Base-by-base conservation (phyloP, 2,888 invertebrate genomes). In the Penaeus monodon region DNA sequence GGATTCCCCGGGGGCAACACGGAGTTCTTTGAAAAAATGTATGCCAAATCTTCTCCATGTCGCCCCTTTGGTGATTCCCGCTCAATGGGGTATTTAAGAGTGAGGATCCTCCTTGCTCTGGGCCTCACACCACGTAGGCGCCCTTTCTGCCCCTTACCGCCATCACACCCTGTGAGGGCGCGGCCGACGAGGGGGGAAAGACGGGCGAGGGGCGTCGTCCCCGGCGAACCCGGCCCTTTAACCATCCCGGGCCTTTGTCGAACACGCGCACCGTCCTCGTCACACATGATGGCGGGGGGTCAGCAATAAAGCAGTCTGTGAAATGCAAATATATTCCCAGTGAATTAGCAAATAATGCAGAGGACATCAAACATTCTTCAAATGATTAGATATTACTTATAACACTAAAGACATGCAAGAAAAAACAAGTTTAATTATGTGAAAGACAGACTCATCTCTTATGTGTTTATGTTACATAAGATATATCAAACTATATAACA, bases 31-130 rank as follows among this genome's bases (percentile, higher is more conserved):
- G 96, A 98, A 95, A 98, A 98, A 92, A 98, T 98, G 94, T 98
- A 93, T 98, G 98, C 98, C 98, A 98, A 94, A 98, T 98, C 94
- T 98, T 98, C 94, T 98, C 98, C 98, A 98, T 98, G 92, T 98
- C 98, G 92, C 98, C 98, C 98, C 98, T 95, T 98, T 98, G 93
- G 98, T 98, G 91, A 90, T 85, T 89, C 90, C 79, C 89, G 90
- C 44, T 90, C 90, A 10, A 90, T 77, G 65, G 90, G 90, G 78
- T 90, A 90, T 33, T 90, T 89, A 44, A 90, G 88, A 24, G 89
- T 90, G n/a, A 90, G 89, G 82, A 94, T 98, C 98, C 91, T 93
- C 91, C 94, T 98, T 90, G 90, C 88, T 88, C 88, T 90, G 90
- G 84, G 90, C 90, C 78, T 90, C 90, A 80, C 88, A 74, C 89